A percentile compares a stretch with the other conserved stretches of the same genome.
Conservation (phyloP, 1,140 invertebrate species). For the Diachasma alloeum region DNA sequence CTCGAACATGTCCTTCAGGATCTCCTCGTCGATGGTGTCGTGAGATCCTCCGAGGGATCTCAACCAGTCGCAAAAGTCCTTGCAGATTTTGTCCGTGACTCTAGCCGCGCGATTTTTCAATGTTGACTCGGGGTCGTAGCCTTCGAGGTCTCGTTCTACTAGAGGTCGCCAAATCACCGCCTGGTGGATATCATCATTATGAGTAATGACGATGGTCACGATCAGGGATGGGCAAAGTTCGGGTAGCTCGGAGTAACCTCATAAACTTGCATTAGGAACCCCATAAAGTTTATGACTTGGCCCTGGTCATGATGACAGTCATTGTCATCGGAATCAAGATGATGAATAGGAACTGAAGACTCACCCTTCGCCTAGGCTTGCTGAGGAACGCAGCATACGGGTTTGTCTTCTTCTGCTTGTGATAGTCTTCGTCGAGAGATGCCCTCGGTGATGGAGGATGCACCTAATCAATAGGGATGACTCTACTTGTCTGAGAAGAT, state of each 20-base stretch:
- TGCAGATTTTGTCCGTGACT: slow-evolving; percentile 53
- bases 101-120: slow-evolving; percentile 50
- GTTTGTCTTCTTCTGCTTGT: slow-evolving; percentile 35
- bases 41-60: slow-evolving; percentile 62
- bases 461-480: slow-evolving; percentile 38
- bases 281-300: too few relatives aligned
- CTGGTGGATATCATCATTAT: slow-evolving; percentile 25
- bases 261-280: too few relatives aligned
- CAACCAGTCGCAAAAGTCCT: slow-evolving; percentile 71
- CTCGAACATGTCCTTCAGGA: slow-evolving; percentile 66
- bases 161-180: slow-evolving; percentile 51
- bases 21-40: slow-evolving; percentile 56
- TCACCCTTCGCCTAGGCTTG: slow-evolving; percentile 51
- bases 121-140: slow-evolving; percentile 53
- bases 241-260: too few relatives aligned
- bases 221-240: too few relatives aligned
- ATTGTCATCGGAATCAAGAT: too few relatives aligned
- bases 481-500: neutral
- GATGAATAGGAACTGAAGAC: too few relatives aligned
- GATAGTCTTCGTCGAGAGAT: slow-evolving; percentile 5
- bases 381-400: slow-evolving; percentile 52
- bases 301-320: too few relatives aligned
- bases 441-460: slow-evolving; percentile 42
- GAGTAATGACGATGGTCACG: too few relatives aligned
- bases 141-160: slow-evolving; percentile 43